Base-by-base conservation (phyloP, 2,888 invertebrate genomes). In the Thymelicus lineola region DNA sequence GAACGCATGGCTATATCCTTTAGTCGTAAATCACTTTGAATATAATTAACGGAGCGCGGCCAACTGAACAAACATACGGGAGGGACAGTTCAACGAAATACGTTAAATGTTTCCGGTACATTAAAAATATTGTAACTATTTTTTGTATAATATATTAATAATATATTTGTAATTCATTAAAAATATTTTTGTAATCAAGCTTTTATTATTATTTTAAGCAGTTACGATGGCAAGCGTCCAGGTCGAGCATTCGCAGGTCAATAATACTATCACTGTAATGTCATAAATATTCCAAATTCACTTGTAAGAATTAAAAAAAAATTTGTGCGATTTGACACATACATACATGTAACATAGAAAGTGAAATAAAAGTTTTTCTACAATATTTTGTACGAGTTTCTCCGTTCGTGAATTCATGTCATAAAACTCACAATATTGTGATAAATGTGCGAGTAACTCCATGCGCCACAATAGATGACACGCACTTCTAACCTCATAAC, bases 401-500 rank as follows among this genome's bases (percentile, higher is more conserved):
- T 20, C 10, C 1, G 20, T 50, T 28, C 28, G 28, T 28, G 28
- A 78, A 75, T 76, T 73, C 71, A 57, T 77, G 78, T 79, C 77
- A 84, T 84, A 82, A 85, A 85, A 85, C 80, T 77, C 79, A 77
- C 82, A 83, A 82, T 79, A 82, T 77, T 79, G 80, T 88, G 86
- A 87, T 82, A 83, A 86, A 88, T 85, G 82, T 79, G 78, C 76
- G 76, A 75, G 77, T 76, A 73, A 75, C 75, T 77, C 74, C 75
- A 75, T 77, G 74, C 76, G 71, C 75, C 75, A 89, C 85, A 90
- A 89, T 86, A 85, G 81, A 84, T 82, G 87, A 85, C 88, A 88
- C 87, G 87, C 85, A 86, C 82, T 88, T 80, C 82, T 82, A 82
- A 86, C 85, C 87, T 89, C 87, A 87, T 90, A 89, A 87, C 87